phyloP scores from a whole-genome alignment of 2,888 invertebrate genomes.

The Dorcus parallelipipedus region DNA sequence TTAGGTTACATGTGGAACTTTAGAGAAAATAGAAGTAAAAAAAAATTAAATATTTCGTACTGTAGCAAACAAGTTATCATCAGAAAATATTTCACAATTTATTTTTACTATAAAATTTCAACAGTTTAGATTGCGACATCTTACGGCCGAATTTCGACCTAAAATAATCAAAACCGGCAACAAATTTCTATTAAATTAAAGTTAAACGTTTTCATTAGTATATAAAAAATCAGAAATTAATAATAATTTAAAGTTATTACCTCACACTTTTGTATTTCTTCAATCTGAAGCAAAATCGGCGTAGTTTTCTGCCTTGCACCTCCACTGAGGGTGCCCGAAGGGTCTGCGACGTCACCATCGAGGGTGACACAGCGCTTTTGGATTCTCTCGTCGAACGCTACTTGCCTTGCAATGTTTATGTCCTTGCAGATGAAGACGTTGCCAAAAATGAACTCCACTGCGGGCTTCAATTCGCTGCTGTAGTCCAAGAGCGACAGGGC shows the following conservation, averaged over 20 bases:
- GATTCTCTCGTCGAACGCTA: constrained; percentile 73
- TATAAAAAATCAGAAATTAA: constrained; percentile 35
- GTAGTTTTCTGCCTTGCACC: constrained; percentile 65
- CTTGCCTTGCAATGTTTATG: constrained; percentile 74
- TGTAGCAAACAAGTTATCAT: too few relatives aligned
- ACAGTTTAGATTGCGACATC: too few relatives aligned
- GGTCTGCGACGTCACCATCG: constrained; percentile 90
- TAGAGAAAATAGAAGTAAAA: too few relatives aligned
- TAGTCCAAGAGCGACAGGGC: constrained; percentile 78
- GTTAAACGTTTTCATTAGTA: not conserved
- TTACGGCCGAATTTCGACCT: too few relatives aligned
- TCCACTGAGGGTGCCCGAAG: constrained; percentile 85
- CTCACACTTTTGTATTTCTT: constrained; percentile 53
- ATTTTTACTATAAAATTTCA: too few relatives aligned
- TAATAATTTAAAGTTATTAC: constrained; percentile 24
- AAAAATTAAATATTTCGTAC: too few relatives aligned
- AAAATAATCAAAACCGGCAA: too few relatives aligned
- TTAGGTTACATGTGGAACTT: too few relatives aligned
- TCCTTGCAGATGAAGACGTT: constrained; percentile 78
- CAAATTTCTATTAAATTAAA: too few relatives aligned
- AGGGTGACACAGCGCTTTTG: constrained; percentile 75
- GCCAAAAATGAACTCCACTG: constrained; percentile 89
- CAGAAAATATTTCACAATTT: too few relatives aligned
- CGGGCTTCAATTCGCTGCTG: constrained; percentile 61
- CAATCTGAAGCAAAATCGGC: constrained; percentile 57